These are phyloP conservation scores for Timandra comae DNA, from an alignment of 2,888 invertebrate genomes.

Conservation along the genomic window DNA sequence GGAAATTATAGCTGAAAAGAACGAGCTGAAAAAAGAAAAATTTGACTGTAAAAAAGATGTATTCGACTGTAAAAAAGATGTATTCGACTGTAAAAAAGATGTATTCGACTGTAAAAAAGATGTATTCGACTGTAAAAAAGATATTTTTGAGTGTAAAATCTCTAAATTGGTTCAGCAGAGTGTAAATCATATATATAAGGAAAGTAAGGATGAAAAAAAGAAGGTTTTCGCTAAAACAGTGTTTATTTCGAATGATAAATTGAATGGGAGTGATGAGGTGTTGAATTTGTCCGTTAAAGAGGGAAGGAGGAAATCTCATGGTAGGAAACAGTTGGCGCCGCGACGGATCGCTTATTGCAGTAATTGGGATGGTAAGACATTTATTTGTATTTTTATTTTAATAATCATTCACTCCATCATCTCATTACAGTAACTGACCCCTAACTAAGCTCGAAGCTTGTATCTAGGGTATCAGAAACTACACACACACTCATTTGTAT, in stretches of 20 bases:
- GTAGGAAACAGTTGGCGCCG: slow-evolving; percentile 63
- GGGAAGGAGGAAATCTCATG: slow-evolving; percentile 53
- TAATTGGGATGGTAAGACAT: slow-evolving; percentile 47
- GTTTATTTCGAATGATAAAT: slow-evolving; percentile 44
- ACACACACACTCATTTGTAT: no score
- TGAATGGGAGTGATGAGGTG: slow-evolving; percentile 27
- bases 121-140: slow-evolving; percentile 1
- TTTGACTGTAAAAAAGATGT: not conserved
- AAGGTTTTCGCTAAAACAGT: slow-evolving; percentile 61
- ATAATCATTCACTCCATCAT: no score
- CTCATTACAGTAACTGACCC: no score
- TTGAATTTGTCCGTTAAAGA: slow-evolving; percentile 61
- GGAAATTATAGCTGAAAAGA: no score
- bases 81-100: not conserved
- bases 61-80: not conserved
- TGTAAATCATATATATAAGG: slow-evolving; percentile 60
- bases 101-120: not conserved
- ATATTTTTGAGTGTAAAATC: slow-evolving; percentile 58
- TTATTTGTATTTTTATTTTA: not conserved
- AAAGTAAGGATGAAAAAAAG: slow-evolving; percentile 45
- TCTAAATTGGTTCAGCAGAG: slow-evolving; percentile 62
- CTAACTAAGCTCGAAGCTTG: no score
- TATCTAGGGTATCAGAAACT: no score
- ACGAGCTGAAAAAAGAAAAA: no score
- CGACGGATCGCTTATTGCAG: slow-evolving; percentile 48